These are phyloP conservation scores for Erethizon dorsatum DNA, from an alignment of 2,797 vertebrate species.

Conservation along the genomic window DNA sequence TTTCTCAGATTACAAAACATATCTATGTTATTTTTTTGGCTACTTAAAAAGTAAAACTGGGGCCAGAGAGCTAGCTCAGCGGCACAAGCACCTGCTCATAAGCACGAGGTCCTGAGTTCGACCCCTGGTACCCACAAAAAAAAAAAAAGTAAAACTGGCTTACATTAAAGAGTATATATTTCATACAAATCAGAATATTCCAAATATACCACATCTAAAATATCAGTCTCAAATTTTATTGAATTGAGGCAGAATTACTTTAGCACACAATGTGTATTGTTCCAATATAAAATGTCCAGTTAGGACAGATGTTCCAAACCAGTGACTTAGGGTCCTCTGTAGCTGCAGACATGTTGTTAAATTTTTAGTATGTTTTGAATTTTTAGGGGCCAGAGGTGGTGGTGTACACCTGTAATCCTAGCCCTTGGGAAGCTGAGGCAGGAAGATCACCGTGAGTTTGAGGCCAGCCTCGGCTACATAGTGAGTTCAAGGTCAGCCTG, in stretches of 20 bases:
- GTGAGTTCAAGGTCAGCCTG: too few species aligned
- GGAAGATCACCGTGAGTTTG: neutral
- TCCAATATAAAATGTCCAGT: neutral
- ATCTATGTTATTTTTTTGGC: neutral
- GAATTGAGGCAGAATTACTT: neutral
- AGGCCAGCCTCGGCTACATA: too few species aligned
- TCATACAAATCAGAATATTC: slow-evolving; percentile 16
- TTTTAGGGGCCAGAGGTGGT: neutral
- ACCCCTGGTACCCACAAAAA: too few species aligned
- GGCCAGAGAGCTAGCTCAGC: too few species aligned
- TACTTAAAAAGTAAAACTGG: neutral
- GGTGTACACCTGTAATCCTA: neutral
- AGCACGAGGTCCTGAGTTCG: too few species aligned
- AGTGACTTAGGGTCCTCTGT: neutral
- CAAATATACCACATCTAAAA: neutral
- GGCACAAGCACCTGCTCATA: too few species aligned
- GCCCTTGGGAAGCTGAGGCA: neutral
- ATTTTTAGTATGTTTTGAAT: neutral
- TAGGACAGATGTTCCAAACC: neutral
- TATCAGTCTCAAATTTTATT: neutral
- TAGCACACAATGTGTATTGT: neutral
- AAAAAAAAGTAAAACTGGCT: neutral
- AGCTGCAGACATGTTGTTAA: neutral
- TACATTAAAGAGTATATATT: neutral
- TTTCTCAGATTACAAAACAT: neutral